A percentile compares a stretch with the other conserved stretches of the same genome.
These are phyloP conservation scores for Eriocheir sinensis DNA, from an alignment of 1,140 invertebrate genomes.

Conservation along the genomic window DNA sequence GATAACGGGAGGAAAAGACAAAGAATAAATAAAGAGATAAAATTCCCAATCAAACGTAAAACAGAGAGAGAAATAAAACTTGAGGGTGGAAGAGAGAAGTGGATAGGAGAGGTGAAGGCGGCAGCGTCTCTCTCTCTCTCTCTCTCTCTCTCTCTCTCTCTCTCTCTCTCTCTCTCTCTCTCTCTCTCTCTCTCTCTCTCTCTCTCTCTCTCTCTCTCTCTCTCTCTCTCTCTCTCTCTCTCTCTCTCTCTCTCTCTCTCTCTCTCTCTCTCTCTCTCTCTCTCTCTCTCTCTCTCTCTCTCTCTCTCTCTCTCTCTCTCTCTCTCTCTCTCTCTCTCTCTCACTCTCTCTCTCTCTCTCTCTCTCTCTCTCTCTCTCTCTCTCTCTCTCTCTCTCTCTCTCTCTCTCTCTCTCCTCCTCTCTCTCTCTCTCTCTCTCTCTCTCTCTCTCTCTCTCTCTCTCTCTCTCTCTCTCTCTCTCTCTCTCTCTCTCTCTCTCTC, in stretches of 20 bases:
- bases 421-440: constrained; percentile 28
- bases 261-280: not conserved
- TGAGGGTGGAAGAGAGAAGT: not conserved
- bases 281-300: not conserved
- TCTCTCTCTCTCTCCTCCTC: constrained; percentile 25
- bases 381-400: not conserved
- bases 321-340: not conserved
- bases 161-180: not conserved
- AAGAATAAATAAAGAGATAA: not conserved
- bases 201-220: not conserved
- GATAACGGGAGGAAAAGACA: not conserved
- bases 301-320: not conserved
- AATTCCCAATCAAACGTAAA: not conserved
- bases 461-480: constrained; percentile 33
- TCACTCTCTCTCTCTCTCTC: not conserved
- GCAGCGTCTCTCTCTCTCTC: not conserved
- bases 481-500: not conserved
- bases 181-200: not conserved
- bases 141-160: not conserved
- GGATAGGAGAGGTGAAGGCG: not conserved
- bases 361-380: constrained; percentile 38
- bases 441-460: not conserved
- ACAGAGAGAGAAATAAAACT: not conserved
- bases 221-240: no score
- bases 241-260: not conserved